Conservation (phyloP, 1,140 invertebrate species). For the Ridgeia piscesae region DNA sequence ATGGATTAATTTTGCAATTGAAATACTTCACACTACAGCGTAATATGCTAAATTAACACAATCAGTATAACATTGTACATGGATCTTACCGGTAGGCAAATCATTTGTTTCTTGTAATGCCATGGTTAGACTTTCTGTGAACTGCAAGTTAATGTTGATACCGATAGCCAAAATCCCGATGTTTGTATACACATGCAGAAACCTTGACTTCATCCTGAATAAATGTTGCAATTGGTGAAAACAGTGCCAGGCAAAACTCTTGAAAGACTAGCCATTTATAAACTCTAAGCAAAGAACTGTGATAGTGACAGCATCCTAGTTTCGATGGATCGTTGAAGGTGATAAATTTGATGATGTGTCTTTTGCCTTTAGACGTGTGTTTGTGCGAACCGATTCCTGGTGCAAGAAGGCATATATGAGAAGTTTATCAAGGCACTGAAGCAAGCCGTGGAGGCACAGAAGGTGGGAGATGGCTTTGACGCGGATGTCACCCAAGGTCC, state of each 20-base stretch:
- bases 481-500: conserved; percentile 80
- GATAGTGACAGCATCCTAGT: no score
- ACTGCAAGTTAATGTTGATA: not conserved
- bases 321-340: no score
- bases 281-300: no score
- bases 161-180: not conserved
- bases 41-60: no score
- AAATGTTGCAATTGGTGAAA: not conserved
- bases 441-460: conserved; percentile 70
- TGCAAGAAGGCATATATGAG: conserved; percentile 83
- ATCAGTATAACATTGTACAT: no score
- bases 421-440: conserved; percentile 78
- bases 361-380: conserved; percentile 80
- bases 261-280: no score
- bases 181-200: not conserved
- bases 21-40: no score
- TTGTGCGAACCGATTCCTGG: conserved; percentile 88
- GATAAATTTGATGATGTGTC: not conserved
- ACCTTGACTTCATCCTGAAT: not conserved
- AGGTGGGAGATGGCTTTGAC: conserved; percentile 79
- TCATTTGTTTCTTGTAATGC: not conserved
- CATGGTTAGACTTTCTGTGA: not conserved
- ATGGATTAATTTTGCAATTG: no score
- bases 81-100: no score
- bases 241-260: no score